Conservation (phyloP, 2,113 vertebrate genomes). For the Dicerorhinus sumatrensis region DNA sequence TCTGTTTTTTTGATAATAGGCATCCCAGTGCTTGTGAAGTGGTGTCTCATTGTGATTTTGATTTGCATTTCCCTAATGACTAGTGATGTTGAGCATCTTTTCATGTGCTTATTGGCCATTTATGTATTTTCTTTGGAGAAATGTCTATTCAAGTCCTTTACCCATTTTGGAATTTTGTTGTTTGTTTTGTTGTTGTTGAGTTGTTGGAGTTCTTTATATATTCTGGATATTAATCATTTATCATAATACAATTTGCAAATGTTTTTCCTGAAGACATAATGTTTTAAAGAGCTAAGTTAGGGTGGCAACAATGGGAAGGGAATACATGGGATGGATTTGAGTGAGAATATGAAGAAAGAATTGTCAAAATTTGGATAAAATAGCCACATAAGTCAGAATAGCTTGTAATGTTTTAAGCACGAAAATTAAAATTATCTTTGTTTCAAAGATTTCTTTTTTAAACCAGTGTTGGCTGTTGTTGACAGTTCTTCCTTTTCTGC, state of each 20-base stretch:
- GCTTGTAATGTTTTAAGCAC: constrained; percentile 27
- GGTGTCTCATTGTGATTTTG: background rate
- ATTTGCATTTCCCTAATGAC: background rate
- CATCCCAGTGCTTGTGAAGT: background rate
- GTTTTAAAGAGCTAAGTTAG: background rate
- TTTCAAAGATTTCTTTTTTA: background rate
- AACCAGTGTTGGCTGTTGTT: background rate
- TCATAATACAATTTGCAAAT: background rate
- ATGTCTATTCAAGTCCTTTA: background rate
- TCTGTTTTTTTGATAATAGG: background rate
- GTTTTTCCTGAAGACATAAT: background rate
- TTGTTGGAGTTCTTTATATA: background rate
- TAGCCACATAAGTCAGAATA: background rate
- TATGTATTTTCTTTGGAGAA: background rate
- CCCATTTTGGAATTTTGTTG: background rate
- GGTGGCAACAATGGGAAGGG: background rate
- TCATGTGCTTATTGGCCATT: background rate
- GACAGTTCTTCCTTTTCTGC: constrained; percentile 57
- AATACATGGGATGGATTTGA: background rate
- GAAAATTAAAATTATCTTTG: background rate
- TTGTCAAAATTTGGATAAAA: background rate
- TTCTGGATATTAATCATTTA: background rate
- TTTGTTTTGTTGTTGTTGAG: background rate
- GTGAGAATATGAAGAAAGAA: constrained; percentile 6
- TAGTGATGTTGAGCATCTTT: background rate